phyloP scores from a whole-genome alignment of 2,888 invertebrate species.

The Acleris cristana region DNA sequence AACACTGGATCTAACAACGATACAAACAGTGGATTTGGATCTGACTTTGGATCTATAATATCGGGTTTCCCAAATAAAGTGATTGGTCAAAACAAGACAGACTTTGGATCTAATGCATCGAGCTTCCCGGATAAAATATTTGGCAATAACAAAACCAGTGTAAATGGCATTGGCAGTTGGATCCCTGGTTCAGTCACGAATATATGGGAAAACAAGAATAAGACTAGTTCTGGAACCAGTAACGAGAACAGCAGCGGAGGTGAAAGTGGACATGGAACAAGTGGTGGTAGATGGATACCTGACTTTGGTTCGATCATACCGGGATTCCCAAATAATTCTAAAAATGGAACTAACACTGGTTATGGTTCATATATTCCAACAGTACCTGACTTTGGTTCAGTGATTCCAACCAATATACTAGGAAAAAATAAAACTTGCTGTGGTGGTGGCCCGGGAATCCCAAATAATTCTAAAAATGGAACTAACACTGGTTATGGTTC shows the following conservation, averaged over 20 bases:
- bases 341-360: no score
- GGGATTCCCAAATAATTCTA: no score
- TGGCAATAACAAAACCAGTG: conserved; percentile 12
- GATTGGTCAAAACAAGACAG: conserved; percentile 16
- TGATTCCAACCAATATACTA: conserved; percentile 1
- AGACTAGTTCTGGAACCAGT: conserved; percentile 1
- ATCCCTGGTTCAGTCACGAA: conserved; percentile 7
- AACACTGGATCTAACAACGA: conserved; percentile 11
- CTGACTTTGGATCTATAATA: conserved; percentile 20
- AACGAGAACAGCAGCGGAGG: not conserved
- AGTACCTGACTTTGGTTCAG: conserved; percentile 7
- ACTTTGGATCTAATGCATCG: not conserved
- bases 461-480: conserved; percentile 11
- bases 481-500: not conserved
- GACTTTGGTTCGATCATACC: conserved; percentile 12
- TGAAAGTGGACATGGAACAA: conserved; percentile 7
- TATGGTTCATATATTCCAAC: no score
- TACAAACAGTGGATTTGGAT: conserved; percentile 2
- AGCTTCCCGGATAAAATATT: conserved; percentile 6
- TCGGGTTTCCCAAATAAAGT: conserved; percentile 24
- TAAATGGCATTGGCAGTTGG: not conserved
- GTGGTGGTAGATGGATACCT: not conserved
- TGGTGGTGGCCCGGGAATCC: not conserved
- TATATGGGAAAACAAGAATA: conserved; percentile 23
- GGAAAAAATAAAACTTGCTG: conserved; percentile 16